These are phyloP conservation scores for Bactericera cockerelli DNA, from an alignment of 1,140 invertebrate genomes.

Conservation along the genomic window DNA sequence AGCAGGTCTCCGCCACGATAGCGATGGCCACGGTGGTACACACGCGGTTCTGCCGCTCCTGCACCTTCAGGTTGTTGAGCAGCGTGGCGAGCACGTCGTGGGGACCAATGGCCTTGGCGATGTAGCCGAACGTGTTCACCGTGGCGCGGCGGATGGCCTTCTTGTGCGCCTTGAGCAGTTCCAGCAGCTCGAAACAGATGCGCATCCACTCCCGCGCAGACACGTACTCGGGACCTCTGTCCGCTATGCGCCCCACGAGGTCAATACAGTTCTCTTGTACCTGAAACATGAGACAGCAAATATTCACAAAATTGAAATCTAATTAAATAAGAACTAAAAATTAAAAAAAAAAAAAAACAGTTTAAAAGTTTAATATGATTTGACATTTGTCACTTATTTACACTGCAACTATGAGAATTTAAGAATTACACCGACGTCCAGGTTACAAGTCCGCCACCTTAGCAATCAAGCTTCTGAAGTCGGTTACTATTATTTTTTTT, in stretches of 20 bases:
- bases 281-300: no score
- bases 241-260: constrained; percentile 94
- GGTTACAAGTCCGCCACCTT: no score
- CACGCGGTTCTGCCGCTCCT: constrained; percentile 97
- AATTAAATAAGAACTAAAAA: no score
- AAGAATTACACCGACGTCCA: no score
- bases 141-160: constrained; percentile 97
- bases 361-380: no score
- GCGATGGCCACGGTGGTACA: constrained; percentile 99
- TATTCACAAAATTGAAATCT: no score
- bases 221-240: constrained; percentile 97
- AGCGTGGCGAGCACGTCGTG: constrained; percentile 97
- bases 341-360: no score
- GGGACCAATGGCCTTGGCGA: constrained; percentile 97
- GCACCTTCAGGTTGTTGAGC: constrained; percentile 92
- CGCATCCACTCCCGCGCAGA: constrained; percentile 99
- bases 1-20: constrained; percentile 98
- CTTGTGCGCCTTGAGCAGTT: constrained; percentile 98
- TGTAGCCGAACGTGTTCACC: constrained; percentile 99
- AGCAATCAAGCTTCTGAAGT: no score
- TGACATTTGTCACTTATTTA: no score
- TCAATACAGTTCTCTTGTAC: constrained; percentile 99
- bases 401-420: no score
- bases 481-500: no score
- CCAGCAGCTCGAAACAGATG: constrained; percentile 96